Conservation (phyloP, 2,888 invertebrate species). For the Polymixis flavicincta region DNA sequence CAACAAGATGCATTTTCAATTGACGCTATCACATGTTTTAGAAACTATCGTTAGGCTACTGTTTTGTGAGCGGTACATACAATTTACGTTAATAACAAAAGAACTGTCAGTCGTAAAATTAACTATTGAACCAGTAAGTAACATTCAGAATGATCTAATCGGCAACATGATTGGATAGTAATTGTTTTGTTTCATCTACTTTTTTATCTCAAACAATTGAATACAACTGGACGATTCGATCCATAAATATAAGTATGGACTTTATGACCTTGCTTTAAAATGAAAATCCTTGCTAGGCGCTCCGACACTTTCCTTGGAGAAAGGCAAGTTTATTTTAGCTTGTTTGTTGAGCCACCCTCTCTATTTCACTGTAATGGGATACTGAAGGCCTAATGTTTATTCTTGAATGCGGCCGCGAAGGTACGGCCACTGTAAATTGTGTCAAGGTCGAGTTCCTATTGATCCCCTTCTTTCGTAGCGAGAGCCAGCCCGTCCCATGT, state of each 20-base stretch:
- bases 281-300: conserved; percentile 1
- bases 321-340: conserved; percentile 69
- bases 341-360: conserved; percentile 74
- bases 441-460: conserved; percentile 88
- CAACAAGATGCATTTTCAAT: background rate
- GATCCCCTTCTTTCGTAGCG: conserved; percentile 86
- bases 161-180: background rate
- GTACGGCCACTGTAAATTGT: conserved; percentile 86
- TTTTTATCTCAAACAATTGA: background rate
- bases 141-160: background rate
- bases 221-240: background rate
- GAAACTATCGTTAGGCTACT: background rate
- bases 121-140: background rate
- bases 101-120: background rate
- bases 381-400: conserved; percentile 84
- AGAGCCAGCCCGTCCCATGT: conserved; percentile 80
- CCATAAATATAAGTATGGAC: background rate
- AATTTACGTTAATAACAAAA: background rate
- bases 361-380: conserved; percentile 76
- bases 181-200: background rate
- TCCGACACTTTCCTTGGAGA: conserved; percentile 17
- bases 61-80: background rate
- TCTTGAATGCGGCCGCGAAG: conserved; percentile 81
- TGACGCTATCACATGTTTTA: too few relatives aligned
- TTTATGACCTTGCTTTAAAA: conserved; percentile 10